Conservation (phyloP, 2,797 vertebrate species). For the Lithobates pipiens region DNA sequence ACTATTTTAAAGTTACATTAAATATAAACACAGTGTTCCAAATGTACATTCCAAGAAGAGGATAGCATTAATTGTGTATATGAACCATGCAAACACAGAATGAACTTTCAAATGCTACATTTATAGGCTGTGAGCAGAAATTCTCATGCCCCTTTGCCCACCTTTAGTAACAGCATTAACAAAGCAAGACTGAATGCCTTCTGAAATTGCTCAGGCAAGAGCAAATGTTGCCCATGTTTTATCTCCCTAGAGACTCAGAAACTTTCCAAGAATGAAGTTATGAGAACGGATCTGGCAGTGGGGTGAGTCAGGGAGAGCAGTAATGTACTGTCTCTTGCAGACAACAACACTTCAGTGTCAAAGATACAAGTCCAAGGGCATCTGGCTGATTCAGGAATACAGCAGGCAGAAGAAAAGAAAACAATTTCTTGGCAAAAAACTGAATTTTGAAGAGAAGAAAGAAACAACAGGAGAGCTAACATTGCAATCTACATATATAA, state of each 20-base stretch:
- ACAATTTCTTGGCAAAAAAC: constrained; percentile 67
- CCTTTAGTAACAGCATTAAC: constrained; percentile 72
- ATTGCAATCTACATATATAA: constrained; percentile 30
- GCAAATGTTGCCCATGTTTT: constrained; percentile 71
- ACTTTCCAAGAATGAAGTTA: constrained; percentile 78
- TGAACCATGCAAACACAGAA: constrained; percentile 16
- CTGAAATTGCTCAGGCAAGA: constrained; percentile 69
- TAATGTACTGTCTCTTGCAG: constrained; percentile 69
- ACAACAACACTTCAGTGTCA: constrained; percentile 76
- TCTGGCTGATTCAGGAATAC: constrained; percentile 55
- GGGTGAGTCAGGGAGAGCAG: constrained; percentile 65
- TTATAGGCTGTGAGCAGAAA: constrained; percentile 64
- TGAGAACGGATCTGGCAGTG: constrained; percentile 63
- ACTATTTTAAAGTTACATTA: neutral
- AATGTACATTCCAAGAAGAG: neutral
- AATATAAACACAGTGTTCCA: neutral
- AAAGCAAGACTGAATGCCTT: constrained; percentile 72
- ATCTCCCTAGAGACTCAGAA: constrained; percentile 80
- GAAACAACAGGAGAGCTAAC: constrained; percentile 47
- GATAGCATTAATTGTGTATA: constrained; percentile 7
- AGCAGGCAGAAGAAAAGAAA: constrained; percentile 59
- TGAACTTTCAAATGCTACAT: constrained; percentile 60
- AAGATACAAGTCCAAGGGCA: constrained; percentile 72
- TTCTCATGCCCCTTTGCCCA: constrained; percentile 75
- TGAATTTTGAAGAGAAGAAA: constrained; percentile 67